phyloP scores from a whole-genome alignment of 2,113 vertebrate species.

The Malurus cyaneus region DNA sequence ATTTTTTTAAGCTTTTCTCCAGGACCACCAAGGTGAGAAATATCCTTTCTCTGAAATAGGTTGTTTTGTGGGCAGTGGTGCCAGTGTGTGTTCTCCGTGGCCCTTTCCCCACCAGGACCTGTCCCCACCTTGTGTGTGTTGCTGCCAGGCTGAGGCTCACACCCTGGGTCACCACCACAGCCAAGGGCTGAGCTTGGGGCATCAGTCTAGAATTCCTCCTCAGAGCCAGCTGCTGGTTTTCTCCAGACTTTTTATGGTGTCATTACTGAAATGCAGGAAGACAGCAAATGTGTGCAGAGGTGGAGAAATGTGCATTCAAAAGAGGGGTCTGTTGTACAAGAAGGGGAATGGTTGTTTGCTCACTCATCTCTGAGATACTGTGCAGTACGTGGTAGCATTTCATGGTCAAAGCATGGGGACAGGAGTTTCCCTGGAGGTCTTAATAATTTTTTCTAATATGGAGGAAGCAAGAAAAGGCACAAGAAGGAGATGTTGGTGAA shows the following conservation, averaged over 20 bases:
- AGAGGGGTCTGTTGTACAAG: not conserved
- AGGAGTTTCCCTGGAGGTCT: not conserved
- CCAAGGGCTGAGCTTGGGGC: accelerated
- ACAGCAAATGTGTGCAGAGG: not conserved
- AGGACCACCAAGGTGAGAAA: not conserved
- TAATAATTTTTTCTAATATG: not conserved
- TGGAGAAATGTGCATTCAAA: not conserved
- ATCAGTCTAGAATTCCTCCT: not conserved
- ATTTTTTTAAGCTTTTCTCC: not conserved
- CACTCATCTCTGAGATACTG: not conserved
- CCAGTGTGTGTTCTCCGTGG: not conserved
- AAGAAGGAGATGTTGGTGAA: not conserved
- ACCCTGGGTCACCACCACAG: not conserved
- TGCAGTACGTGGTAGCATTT: not conserved
- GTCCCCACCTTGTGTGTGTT: not conserved
- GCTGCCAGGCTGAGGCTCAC: not conserved
- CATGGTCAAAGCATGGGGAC: not conserved
- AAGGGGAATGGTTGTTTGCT: not conserved
- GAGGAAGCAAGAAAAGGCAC: not conserved
- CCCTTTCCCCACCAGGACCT: not conserved
- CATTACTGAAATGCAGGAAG: not conserved
- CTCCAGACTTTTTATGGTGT: not conserved
- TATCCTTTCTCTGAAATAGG: not conserved
- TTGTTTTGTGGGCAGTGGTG: not conserved
- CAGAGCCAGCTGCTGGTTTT: not conserved